Conservation (phyloP, 1,140 invertebrate species). For the Drosophila tropicalis region DNA sequence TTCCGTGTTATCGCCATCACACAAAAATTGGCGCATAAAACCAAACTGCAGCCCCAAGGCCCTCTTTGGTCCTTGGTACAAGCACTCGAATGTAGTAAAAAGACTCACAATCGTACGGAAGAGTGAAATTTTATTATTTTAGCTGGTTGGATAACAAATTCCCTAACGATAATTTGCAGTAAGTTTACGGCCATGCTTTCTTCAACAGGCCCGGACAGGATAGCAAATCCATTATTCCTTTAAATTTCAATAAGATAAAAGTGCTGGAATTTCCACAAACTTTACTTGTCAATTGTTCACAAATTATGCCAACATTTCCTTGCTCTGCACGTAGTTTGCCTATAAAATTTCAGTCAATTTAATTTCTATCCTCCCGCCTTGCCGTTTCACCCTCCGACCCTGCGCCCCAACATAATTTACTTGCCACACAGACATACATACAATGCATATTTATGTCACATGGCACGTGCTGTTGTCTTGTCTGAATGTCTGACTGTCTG, state of each 20-base stretch:
- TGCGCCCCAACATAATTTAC: background rate
- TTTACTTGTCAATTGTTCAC: constrained; percentile 44
- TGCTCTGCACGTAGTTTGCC: constrained; percentile 53
- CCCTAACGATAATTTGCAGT: constrained; percentile 55
- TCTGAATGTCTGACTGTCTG: constrained; percentile 33
- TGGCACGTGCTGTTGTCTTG: constrained; percentile 41
- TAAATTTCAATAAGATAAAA: constrained; percentile 20
- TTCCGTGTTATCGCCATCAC: constrained; percentile 9
- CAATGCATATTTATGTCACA: constrained; percentile 45
- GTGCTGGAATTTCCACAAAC: background rate
- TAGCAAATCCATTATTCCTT: constrained; percentile 3
- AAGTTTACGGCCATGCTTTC: constrained; percentile 44
- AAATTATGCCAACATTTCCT: constrained; percentile 54
- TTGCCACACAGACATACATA: background rate
- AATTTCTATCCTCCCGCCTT: constrained; percentile 31
- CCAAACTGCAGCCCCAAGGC: constrained; percentile 27
- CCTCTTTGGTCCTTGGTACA: background rate
- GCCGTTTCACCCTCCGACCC: background rate
- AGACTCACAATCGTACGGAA: constrained; percentile 20
- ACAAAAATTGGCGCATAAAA: constrained; percentile 32
- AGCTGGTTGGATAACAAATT: constrained; percentile 58
- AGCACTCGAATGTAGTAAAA: constrained; percentile 11
- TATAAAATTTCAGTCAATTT: constrained; percentile 62
- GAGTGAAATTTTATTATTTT: constrained; percentile 59
- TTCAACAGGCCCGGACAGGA: background rate